Evolutionary conservation across 2,797 vertebrate genomes (phyloP).

Genomic region (Carapus acus): DNA sequence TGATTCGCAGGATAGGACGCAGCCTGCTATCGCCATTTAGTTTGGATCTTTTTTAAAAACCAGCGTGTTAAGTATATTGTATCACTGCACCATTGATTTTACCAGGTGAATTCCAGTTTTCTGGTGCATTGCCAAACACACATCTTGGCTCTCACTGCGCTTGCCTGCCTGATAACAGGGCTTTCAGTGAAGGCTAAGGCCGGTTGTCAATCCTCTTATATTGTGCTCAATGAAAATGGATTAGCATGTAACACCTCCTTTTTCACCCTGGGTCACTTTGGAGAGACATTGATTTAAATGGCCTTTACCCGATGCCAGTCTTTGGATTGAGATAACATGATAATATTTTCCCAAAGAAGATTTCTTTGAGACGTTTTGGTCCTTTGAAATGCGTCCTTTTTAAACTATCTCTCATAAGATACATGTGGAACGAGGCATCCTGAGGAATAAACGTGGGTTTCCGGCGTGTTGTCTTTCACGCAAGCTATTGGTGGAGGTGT

Average conservation of each 20-base stretch:
- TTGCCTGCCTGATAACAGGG: conserved; percentile 34
- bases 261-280: conserved; percentile 71
- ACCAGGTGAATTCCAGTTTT: no score
- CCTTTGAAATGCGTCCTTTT: neutral
- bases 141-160: no score
- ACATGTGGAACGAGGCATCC: neutral
- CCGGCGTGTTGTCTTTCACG: conserved; percentile 27
- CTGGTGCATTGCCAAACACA: no score
- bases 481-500: conserved; percentile 44
- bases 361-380: neutral
- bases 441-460: conserved; percentile 2
- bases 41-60: no score
- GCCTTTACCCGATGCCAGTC: conserved; percentile 44
- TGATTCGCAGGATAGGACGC: no score
- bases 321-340: neutral
- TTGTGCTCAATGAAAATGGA: conserved; percentile 69
- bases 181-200: conserved; percentile 55
- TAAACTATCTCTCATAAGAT: neutral
- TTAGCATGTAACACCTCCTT: conserved; percentile 68
- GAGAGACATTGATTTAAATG: conserved; percentile 66
- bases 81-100: no score
- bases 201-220: conserved; percentile 77
- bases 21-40: no score
- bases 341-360: neutral
- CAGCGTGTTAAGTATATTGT: no score